Evolutionary conservation across 2,113 vertebrate species (phyloP), one percentile per base, ranked within the genome.

Genomic region (Protobothrops flavoviridis): DNA sequence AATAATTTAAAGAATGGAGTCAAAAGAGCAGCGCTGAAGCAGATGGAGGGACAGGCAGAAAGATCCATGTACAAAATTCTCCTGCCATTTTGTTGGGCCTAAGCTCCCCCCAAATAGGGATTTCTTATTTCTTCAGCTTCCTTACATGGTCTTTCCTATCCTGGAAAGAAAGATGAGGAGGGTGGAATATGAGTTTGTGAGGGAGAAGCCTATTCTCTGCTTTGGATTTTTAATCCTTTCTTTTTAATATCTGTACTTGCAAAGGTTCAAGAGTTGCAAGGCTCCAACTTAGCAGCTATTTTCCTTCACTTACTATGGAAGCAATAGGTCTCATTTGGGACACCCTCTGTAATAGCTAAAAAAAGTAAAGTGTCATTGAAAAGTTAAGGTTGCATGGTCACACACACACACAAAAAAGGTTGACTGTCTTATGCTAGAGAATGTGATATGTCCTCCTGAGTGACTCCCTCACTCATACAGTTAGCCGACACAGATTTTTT

Each of bases 1-100:
- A 45, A 45, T 45, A 94, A 97, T 97, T 96, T 94, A 95, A 95
- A 95, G 94, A 95, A 94, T 96, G 96, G 94, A 90, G 89, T 93
- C 91, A 94, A 93, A 95, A 94, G 93, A 95, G 93, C 93, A 91
- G 89, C 95, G 1, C 95, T 24, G 96, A 96, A 95, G 88, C 95
- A 94, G 95, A 91, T 15, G 93, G 94, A 92, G 61, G 13, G 24
- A 5, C 11, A 88, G 93, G 94, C 45, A 91, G 61, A 94, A 90
- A 95, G 92, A 93, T 94, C 96, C 11, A 0, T 94, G 96, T 93
- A 87, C 91, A 92, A 4, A 21, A 93, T 91, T 53, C 90, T 93
- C 86, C 90, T 1, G 0, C 24, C 59, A 9, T 10, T 9, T 26
- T 3, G 9, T 10, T 61, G 59, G 24, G 59, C 3, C 9, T 29